Percentiles rank a stretch among this genome's conserved stretches.
Conservation (phyloP, 2,888 invertebrate species). For the Limnephilus rhombicus region DNA sequence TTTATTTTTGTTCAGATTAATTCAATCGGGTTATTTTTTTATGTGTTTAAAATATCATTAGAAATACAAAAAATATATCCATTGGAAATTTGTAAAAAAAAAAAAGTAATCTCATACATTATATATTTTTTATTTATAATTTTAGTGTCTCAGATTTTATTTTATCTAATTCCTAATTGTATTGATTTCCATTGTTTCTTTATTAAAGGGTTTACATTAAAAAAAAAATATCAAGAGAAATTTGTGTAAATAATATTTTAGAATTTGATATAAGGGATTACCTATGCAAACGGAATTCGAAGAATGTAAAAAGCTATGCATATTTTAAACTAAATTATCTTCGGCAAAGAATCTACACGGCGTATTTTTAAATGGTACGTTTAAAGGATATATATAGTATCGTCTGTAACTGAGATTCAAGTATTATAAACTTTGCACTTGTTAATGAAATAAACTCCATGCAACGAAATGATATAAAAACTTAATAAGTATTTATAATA, state of each 20-base stretch:
- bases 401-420: background rate
- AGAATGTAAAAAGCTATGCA: background rate
- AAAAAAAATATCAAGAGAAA: background rate
- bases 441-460: background rate
- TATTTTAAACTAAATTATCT: background rate
- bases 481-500: background rate
- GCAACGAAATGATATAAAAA: background rate
- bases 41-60: background rate
- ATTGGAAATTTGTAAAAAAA: background rate
- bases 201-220: background rate
- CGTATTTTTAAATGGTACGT: background rate
- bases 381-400: background rate
- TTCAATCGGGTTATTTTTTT: background rate
- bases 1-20: background rate
- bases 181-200: background rate
- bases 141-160: background rate
- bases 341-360: background rate
- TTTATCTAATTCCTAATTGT: background rate
- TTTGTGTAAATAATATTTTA: background rate
- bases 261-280: background rate
- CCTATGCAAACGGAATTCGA: background rate
- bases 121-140: background rate
- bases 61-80: background rate
- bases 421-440: background rate
- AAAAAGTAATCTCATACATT: background rate